phyloP scores from a whole-genome alignment of 2,797 vertebrate genomes.

The Gymnothorax javanicus region DNA sequence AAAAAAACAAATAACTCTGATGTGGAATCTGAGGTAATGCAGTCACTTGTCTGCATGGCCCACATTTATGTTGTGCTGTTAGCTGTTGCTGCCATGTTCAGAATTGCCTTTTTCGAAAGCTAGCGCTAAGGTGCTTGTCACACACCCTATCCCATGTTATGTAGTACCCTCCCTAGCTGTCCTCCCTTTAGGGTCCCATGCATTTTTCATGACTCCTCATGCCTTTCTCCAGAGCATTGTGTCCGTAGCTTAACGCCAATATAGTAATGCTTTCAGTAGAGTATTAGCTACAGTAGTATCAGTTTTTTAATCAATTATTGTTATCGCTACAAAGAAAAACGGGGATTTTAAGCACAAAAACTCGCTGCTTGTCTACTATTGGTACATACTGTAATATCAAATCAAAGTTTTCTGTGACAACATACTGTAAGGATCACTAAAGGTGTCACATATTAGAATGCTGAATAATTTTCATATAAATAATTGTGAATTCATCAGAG shows the following conservation, averaged over 20 bases:
- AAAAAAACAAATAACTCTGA: slow-evolving; percentile 72
- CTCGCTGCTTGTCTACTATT: slow-evolving; percentile 91
- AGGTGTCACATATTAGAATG: slow-evolving; percentile 94
- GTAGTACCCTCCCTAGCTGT: slow-evolving; percentile 60
- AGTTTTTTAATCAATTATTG: slow-evolving; percentile 83
- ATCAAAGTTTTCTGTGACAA: slow-evolving; percentile 93
- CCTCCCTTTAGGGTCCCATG: slow-evolving; percentile 70
- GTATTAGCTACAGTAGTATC: slow-evolving; percentile 83
- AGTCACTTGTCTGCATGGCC: slow-evolving; percentile 70
- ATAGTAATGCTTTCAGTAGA: slow-evolving; percentile 90
- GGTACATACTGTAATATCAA: slow-evolving; percentile 86
- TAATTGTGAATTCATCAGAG: slow-evolving; percentile 92
- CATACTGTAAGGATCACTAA: slow-evolving; percentile 85
- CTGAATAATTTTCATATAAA: slow-evolving; percentile 91
- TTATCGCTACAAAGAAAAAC: slow-evolving; percentile 88
- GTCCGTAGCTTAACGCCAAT: slow-evolving; percentile 92
- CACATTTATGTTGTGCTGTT: slow-evolving; percentile 77
- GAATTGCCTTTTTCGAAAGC: slow-evolving; percentile 81
- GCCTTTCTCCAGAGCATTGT: slow-evolving; percentile 84
- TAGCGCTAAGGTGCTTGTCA: slow-evolving; percentile 81
- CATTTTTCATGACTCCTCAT: slow-evolving; percentile 77
- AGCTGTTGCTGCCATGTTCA: slow-evolving; percentile 79
- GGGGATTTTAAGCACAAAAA: slow-evolving; percentile 97
- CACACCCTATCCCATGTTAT: slow-evolving; percentile 75
- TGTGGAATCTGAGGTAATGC: slow-evolving; percentile 73